Conservation (phyloP, 2,113 vertebrate species). For the Maylandia zebra region DNA sequence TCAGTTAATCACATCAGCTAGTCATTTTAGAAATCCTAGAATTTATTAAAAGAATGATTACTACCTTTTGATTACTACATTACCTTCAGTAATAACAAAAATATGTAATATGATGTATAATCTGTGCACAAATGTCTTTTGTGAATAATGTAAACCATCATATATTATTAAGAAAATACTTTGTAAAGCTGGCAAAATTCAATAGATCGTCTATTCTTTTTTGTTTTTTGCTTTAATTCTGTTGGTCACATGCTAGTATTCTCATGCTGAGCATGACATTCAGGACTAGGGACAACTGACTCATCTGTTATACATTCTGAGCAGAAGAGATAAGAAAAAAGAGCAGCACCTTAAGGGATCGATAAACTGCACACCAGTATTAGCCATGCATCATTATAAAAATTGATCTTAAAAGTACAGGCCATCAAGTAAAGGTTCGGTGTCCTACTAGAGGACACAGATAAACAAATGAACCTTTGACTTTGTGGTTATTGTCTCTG, state of each 20-base stretch:
- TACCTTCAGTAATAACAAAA: rapidly evolving
- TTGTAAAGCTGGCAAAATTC: neutral
- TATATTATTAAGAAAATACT: neutral
- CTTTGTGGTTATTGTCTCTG: neutral
- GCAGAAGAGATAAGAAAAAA: neutral
- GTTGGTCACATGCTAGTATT: neutral
- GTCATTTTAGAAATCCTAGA: neutral
- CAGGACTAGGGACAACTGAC: neutral
- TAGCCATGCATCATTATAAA: neutral
- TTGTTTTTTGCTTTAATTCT: neutral
- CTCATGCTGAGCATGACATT: neutral
- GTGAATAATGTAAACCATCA: neutral
- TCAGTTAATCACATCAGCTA: neutral
- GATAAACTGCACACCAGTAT: neutral
- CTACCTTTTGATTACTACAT: neutral
- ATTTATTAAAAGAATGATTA: neutral
- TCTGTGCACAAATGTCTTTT: neutral
- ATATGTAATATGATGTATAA: neutral
- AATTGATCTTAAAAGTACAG: neutral
- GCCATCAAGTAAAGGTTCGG: neutral
- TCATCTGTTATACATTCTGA: neutral
- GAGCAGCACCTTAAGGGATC: neutral
- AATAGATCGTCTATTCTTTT: rapidly evolving
- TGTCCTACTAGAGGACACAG: neutral
- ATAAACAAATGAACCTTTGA: neutral